phyloP scores from a whole-genome alignment of 2,888 invertebrate species.

The Scrobipalpa costella region DNA sequence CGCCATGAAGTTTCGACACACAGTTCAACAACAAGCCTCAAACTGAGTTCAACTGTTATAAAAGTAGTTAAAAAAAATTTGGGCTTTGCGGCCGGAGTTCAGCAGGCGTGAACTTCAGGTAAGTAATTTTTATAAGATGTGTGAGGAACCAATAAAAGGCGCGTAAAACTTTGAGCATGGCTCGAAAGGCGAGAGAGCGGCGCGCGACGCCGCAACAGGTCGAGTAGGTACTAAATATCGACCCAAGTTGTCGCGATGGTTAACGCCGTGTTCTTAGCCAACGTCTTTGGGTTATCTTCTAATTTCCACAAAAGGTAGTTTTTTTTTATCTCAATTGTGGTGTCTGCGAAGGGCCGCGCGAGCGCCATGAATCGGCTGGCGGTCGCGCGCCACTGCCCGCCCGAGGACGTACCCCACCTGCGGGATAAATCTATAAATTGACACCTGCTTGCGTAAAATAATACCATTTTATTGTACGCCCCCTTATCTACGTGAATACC shows the following conservation, averaged over 20 bases:
- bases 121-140: conserved; percentile 45
- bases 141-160: not conserved
- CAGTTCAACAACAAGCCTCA: conserved; percentile 53
- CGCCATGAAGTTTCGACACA: conserved; percentile 52
- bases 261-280: not conserved
- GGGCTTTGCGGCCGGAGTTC: conserved; percentile 48
- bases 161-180: conserved; percentile 23
- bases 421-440: conserved; percentile 2
- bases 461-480: not conserved
- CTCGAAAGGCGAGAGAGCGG: conserved; percentile 46
- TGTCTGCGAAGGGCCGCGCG: too few relatives aligned
- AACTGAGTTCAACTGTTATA: conserved; percentile 60
- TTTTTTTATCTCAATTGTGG: not conserved
- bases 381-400: too few relatives aligned
- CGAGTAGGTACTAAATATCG: conserved; percentile 54
- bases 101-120: conserved; percentile 56
- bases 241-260: conserved; percentile 47
- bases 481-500: not conserved
- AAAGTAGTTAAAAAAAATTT: conserved; percentile 60
- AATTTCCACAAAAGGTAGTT: not conserved
- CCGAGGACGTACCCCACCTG: not conserved
- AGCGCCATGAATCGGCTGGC: too few relatives aligned
- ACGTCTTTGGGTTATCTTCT: not conserved
- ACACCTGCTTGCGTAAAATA: not conserved
- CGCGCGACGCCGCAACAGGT: conserved; percentile 69